Evolutionary conservation across 2,888 invertebrate genomes (phyloP).

Genomic region (Hyposoter didymator): DNA sequence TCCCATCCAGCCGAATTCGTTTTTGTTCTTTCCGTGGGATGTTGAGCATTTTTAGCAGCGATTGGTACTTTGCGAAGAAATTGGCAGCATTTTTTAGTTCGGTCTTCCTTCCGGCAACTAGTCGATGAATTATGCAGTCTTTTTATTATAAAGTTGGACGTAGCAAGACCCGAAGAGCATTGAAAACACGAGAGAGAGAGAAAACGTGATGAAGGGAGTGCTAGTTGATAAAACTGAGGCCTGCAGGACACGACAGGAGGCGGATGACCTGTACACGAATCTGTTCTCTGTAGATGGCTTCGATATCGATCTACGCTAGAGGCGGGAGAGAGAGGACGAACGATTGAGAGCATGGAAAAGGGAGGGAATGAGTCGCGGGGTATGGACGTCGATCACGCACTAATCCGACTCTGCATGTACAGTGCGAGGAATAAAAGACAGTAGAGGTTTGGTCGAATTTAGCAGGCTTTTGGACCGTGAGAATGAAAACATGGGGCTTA

Average conservation of each 20-base stretch:
- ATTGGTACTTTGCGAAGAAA: background rate
- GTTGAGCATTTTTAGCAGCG: background rate
- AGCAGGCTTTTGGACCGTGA: slow-evolving; percentile 9
- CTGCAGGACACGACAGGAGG: slow-evolving; percentile 16
- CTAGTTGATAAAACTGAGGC: slow-evolving; percentile 31
- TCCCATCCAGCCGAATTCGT: background rate
- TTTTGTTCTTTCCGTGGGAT: background rate
- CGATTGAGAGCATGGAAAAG: slow-evolving; percentile 7
- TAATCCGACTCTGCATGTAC: slow-evolving; percentile 48
- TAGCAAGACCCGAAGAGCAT: background rate
- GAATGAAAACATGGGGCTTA: background rate
- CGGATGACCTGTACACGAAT: slow-evolving; percentile 28
- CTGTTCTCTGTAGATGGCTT: slow-evolving; percentile 34
- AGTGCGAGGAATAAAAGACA: slow-evolving; percentile 22
- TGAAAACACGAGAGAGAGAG: background rate
- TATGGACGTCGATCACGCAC: slow-evolving; percentile 59
- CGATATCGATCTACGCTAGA: slow-evolving; percentile 53
- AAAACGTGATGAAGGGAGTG: slow-evolving; percentile 12
- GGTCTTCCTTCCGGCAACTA: background rate
- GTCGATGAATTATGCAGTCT: background rate
- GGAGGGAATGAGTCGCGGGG: slow-evolving; percentile 28
- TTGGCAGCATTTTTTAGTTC: background rate
- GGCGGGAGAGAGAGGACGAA: background rate
- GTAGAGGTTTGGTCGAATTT: slow-evolving; percentile 40
- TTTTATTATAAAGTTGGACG: background rate